These are phyloP conservation scores for Echinops telfairi DNA, from an alignment of 2,113 vertebrate genomes.

Conservation along the genomic window DNA sequence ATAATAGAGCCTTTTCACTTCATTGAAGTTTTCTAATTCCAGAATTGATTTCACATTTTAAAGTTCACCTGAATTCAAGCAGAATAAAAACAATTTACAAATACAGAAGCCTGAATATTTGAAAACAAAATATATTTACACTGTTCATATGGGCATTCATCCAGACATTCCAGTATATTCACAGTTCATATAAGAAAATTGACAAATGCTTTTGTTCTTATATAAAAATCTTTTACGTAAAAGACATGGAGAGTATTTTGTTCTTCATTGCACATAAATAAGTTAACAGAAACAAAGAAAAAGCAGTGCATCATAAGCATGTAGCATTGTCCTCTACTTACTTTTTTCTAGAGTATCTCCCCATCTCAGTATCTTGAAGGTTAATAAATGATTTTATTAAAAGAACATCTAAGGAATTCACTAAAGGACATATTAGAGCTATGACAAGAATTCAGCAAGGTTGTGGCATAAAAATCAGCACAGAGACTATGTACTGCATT, in stretches of 20 bases:
- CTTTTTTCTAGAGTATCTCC: background rate
- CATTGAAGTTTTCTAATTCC: slow-evolving; percentile 72
- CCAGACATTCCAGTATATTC: background rate
- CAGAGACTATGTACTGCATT: background rate
- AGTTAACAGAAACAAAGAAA: slow-evolving; percentile 16
- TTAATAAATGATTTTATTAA: background rate
- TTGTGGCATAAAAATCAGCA: background rate
- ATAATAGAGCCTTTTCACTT: slow-evolving; percentile 73
- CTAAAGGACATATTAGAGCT: background rate
- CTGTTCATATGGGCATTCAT: background rate
- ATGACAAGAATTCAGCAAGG: background rate
- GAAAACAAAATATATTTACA: slow-evolving; percentile 68
- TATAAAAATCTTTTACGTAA: background rate
- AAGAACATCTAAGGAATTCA: background rate
- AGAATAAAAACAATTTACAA: slow-evolving; percentile 82
- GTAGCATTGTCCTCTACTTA: background rate
- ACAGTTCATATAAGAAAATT: background rate
- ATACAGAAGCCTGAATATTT: slow-evolving; percentile 74
- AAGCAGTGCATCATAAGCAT: background rate
- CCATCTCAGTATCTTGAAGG: background rate
- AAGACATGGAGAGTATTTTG: background rate
- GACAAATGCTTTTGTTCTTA: slow-evolving; percentile 19
- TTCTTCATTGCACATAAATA: background rate
- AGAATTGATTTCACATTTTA: slow-evolving; percentile 81
- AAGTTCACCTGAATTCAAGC: slow-evolving; percentile 80